Base-by-base conservation (phyloP, 1,140 invertebrate species). In the Lethocerus indicus region DNA sequence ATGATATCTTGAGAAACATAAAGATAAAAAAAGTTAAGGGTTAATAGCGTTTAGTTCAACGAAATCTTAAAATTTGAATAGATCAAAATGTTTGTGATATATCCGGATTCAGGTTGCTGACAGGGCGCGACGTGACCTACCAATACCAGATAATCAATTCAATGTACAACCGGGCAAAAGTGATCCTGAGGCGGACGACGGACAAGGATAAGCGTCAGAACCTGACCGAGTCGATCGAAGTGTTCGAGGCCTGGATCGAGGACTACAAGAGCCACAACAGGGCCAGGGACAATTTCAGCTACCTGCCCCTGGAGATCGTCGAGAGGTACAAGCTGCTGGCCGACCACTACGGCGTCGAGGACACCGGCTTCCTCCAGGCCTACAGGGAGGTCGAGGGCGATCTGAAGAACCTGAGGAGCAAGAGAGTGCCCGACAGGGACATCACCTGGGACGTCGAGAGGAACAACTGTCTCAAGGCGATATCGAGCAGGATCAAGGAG, bases 401-500 rank as follows among this genome's bases (percentile, higher is more conserved):
- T 41, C 57, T 63, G 18, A 65, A 65, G 36, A 61, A 60, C 32
- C 51, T 67, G 12, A 59, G 65, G 5, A 57, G 52, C 12, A 54
- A 58, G 1, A 59, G 57, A 50, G 56, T 64, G n/a, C 41, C 56
- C 13, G 56, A 57, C 6, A 53, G 54, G 23, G 49, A 56, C 14
- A 54, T 61, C 2, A 67, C 65, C 0, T 67, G 65, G 65, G 65
- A 67, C 28, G 53, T 66, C 4, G 59, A 64, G 14, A 58, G 65
- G 9, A 67, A 67, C 29, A 60, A 55, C 29, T 53, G 57, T 5
- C 45, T 67, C 0, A 57, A 57, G 21, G 45, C 23, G 14, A 7
- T 65, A 1, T 35, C 53, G 6, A 50, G 57, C 6, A 36, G 52
- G 12, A 60, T 66, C 16, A 61, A 62, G 13, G 55, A 61, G 4